Percentiles rank a stretch among this genome's conserved stretches.
These are phyloP conservation scores for Trissolcus japonicus DNA, from an alignment of 2,888 invertebrate species.

Conservation along the genomic window DNA sequence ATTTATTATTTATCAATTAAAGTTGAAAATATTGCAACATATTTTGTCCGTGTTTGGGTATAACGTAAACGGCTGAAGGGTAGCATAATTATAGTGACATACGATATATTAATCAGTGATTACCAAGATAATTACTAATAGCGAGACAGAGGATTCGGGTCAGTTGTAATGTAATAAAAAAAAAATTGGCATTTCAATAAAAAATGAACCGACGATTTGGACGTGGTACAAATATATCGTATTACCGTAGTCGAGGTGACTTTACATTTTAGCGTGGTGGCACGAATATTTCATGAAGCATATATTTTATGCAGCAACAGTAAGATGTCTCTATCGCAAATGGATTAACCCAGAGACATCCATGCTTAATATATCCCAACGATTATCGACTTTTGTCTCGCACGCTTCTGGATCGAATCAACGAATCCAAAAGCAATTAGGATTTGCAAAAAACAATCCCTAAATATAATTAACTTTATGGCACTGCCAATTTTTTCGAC, in stretches of 20 bases:
- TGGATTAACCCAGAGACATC: slow-evolving; percentile 57
- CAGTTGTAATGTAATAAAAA: slow-evolving; percentile 42
- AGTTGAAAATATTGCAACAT: too few relatives aligned
- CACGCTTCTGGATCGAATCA: slow-evolving; percentile 24
- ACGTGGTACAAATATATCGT: slow-evolving; percentile 52
- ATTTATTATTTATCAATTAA: too few relatives aligned
- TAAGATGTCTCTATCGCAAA: slow-evolving; percentile 54
- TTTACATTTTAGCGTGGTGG: slow-evolving; percentile 45
- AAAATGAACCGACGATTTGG: slow-evolving; percentile 49
- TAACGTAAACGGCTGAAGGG: too few relatives aligned
- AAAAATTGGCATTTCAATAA: slow-evolving; percentile 46
- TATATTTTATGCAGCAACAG: slow-evolving; percentile 50
- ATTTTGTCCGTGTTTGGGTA: too few relatives aligned
- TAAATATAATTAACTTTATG: too few relatives aligned
- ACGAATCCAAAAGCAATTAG: slow-evolving; percentile 7
- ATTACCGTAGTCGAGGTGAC: slow-evolving; percentile 35
- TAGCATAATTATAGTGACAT: too few relatives aligned
- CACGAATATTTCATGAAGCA: slow-evolving; percentile 54
- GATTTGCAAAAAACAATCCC: too few relatives aligned
- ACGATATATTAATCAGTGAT: too few relatives aligned
- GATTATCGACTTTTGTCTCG: slow-evolving; percentile 43
- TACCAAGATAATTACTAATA: slow-evolving; percentile 1
- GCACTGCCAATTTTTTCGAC: too few relatives aligned
- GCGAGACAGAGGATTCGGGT: slow-evolving; percentile 38
- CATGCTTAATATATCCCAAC: slow-evolving; percentile 55